Evolutionary conservation across 2,888 invertebrate species (phyloP).

Genomic region (Oasisia sp.): DNA sequence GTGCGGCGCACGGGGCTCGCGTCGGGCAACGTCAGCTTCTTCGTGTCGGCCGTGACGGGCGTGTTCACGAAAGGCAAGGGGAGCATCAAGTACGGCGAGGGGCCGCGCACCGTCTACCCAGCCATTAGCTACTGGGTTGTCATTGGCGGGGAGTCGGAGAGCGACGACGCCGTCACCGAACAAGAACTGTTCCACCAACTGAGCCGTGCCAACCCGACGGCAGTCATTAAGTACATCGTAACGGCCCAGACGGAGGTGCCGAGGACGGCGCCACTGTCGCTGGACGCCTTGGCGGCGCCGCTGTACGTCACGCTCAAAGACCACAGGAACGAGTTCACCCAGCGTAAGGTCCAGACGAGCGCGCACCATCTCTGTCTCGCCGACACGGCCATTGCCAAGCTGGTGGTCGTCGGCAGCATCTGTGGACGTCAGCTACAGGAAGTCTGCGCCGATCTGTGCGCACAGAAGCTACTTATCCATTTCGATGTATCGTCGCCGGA

Average conservation of each 20-base stretch:
- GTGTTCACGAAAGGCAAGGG: conserved; percentile 6
- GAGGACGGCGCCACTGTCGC: background rate
- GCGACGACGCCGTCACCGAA: background rate
- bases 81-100: background rate
- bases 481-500: background rate
- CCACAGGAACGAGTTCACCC: background rate
- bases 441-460: background rate
- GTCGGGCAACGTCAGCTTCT: conserved; percentile 10
- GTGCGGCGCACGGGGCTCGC: background rate
- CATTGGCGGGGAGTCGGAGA: background rate
- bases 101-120: background rate
- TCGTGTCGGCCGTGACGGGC: conserved; percentile 29
- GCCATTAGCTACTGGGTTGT: background rate
- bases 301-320: conserved; percentile 10
- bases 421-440: background rate
- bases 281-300: background rate
- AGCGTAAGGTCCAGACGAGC: background rate
- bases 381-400: conserved; percentile 12
- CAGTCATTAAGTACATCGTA: background rate
- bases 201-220: background rate
- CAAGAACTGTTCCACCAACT: background rate
- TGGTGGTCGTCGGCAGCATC: background rate
- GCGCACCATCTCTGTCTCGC: background rate
- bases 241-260: background rate
- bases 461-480: background rate